Base-by-base conservation (phyloP, 2,113 vertebrate species). In the Ardeotis arabs region DNA sequence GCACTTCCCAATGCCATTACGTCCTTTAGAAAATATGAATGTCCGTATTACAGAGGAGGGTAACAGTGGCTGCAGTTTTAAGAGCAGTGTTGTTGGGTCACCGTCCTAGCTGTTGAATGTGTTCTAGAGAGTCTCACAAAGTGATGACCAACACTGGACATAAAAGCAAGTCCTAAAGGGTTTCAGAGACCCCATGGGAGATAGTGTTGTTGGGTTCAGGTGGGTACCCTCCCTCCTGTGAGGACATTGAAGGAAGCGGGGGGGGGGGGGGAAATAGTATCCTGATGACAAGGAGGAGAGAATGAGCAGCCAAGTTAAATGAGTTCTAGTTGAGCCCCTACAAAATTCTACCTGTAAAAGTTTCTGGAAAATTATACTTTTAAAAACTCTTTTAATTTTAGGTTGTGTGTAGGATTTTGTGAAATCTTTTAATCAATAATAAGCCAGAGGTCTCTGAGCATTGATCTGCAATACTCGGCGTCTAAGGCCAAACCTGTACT, bases 401-500 rank as follows among this genome's bases (percentile, higher is more conserved):
- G 10, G 8, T 15, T 39, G 1, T 1, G 0, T 50, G 44, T 77
- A 59, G 62, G 25, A 72, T 82, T 96, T 81, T 52, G 20, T 83
- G 67, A 60, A 85, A 59, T 74, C 41, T 85, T 80, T 55, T 49
- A 17, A 17, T 83, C 39, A 27, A 27, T 59, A 69, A 7, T 11
- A 35, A 89, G 50, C n/a, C 37, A 47, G 44, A 83, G 50, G 47
- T 87, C 23, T 56, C 39, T 67, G 19, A 76, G 24, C 2, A 1
- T 49, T 66, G 52, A 24, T 37, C 41, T 2, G 17, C 33, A 68
- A 4, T 7, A 2, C 31, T 29, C 31, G 24, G 3, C 3, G 0
- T 64, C 35, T 49, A 25, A 59, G n/a, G 75, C 63, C 79, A 80
- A 59, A 79, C 47, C 13, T 64, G 35, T 72, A 41, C 49, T 45